Conservation (phyloP, 2,113 vertebrate species). For the Tor tambroides region DNA sequence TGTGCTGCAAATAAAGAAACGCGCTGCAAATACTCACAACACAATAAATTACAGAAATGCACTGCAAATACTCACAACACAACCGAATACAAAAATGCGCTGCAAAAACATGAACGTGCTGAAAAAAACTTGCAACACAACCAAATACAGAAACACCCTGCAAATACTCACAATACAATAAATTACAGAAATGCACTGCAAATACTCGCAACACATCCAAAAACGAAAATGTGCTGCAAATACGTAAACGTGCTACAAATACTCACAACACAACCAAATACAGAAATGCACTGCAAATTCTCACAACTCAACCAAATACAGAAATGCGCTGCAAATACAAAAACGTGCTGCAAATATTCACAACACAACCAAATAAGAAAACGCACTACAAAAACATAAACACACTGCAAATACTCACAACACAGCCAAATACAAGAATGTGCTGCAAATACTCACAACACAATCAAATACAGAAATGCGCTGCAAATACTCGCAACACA, state of each 20-base stretch:
- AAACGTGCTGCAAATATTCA: too few species aligned
- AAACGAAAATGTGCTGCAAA: accelerated
- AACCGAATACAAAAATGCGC: not conserved
- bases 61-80: not conserved
- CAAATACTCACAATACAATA: too few species aligned
- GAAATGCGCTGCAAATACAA: too few species aligned
- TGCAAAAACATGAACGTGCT: too few species aligned
- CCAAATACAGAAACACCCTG: accelerated
- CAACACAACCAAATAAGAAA: too few species aligned
- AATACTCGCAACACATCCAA: not conserved
- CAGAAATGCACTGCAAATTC: not conserved
- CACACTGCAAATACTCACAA: too few species aligned
- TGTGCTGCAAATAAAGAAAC: too few species aligned
- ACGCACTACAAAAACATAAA: too few species aligned
- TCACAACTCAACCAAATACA: not conserved
- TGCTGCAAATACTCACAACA: too few species aligned
- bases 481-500: too few species aligned
- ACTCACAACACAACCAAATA: not conserved
- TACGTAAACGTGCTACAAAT: not conserved
- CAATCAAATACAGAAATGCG: too few species aligned
- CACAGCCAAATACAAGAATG: too few species aligned
- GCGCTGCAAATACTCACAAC: not conserved
- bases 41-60: accelerated
- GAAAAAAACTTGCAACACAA: not conserved
- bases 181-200: accelerated